Base-by-base conservation (phyloP, 2,888 invertebrate genomes). In the Andrena praecox region DNA sequence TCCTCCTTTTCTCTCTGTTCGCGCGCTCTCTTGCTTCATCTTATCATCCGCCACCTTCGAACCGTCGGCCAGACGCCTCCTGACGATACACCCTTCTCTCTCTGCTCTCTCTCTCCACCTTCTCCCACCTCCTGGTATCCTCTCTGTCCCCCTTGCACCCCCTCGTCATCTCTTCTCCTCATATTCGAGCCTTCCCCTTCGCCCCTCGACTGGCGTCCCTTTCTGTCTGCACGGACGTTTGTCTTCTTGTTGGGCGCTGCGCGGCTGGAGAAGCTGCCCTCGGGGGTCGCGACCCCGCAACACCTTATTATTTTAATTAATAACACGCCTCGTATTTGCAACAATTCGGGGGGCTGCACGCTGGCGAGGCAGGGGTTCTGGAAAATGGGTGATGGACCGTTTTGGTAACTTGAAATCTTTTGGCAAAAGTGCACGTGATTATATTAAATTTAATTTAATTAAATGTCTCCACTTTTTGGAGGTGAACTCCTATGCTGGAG, bases 281-380 rank as follows among this genome's bases (percentile, higher is more conserved):
- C 56, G 56, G 74, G 70, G 81, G 82, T 86, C 87, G 80, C 76
- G 80, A 90, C 84, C 82, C 80, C 48, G 76, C 83, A 89, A 89
- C 90, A 89, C 90, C 87, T 89, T 85, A 82, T 77, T 81, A 78
- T 80, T 85, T 79, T 84, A 87, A 89, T 85, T 78, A 79, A 82
- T 82, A 59, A 52, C 33, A 16, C 31, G 62, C 31, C 71, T 12
- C 62, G 60, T 12, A 29, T 66, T 66, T 59, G 48, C 67, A 59
- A 63, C 59, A 62, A 69, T 74, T 50, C 27, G 24, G 8, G 27
- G 56, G 10, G 1, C 12, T 27, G 10, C 24, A 12, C 24, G 56
- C 10, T 24, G 54, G 10, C 10, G 24, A 27, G 56, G 3, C 24
- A 27, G 10, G 27, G 27, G 8, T 52, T n/a, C 20, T 2, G 27